phyloP scores from a whole-genome alignment of 2,113 vertebrate species.

The Bolborhynchus lineola region DNA sequence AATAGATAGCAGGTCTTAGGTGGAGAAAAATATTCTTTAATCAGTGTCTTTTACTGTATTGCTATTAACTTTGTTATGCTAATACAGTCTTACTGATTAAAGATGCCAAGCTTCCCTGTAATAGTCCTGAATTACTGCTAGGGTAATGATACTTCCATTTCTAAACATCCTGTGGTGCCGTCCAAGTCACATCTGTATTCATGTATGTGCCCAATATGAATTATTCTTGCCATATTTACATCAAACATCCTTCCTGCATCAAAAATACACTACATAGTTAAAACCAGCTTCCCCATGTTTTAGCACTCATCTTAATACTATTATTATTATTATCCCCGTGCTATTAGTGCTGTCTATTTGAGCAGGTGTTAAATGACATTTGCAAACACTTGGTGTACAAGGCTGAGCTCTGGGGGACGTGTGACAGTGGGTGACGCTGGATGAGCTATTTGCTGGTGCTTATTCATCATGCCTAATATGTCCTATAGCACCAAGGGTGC shows the following conservation, averaged over 20 bases:
- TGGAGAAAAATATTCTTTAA: neutral
- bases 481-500: neutral
- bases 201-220: neutral
- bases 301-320: neutral
- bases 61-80: slow-evolving; percentile 10
- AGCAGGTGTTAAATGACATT: neutral
- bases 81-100: slow-evolving; percentile 14
- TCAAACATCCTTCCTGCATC: neutral
- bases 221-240: neutral
- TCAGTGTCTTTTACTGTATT: neutral
- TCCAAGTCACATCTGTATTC: slow-evolving; percentile 11
- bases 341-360: neutral
- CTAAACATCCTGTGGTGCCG: neutral
- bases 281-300: neutral
- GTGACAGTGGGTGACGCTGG: neutral
- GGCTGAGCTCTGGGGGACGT: neutral
- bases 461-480: neutral
- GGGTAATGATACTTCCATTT: slow-evolving; percentile 34
- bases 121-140: neutral
- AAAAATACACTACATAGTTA: neutral
- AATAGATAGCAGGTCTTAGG: neutral
- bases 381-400: neutral
- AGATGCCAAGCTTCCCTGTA: neutral
- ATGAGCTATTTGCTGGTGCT: neutral
- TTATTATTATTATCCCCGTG: neutral